Percentiles rank a stretch among this genome's conserved stretches.
These are phyloP conservation scores for Bursaphelenchus mucronatus DNA, from an alignment of 1,140 invertebrate species.

Conservation along the genomic window DNA sequence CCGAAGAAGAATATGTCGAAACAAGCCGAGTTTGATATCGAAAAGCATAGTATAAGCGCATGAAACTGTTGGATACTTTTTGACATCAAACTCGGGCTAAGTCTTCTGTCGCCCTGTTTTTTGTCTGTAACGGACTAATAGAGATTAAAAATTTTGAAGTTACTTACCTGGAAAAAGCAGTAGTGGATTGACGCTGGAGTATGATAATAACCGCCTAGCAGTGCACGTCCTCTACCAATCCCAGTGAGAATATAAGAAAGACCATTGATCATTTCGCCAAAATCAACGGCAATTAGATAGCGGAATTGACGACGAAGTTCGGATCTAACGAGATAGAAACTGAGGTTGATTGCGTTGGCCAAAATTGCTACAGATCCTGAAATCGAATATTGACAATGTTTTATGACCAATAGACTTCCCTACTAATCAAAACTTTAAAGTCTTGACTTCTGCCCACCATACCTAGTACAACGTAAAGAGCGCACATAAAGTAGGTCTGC, in stretches of 20 bases:
- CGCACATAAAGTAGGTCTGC: slow-evolving; percentile 23
- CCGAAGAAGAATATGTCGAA: too few species aligned
- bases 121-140: too few species aligned
- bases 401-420: too few species aligned
- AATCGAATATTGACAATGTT: too few species aligned
- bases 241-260: slow-evolving; percentile 32
- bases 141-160: slow-evolving; percentile 1
- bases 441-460: not conserved
- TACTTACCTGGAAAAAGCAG: slow-evolving; percentile 23
- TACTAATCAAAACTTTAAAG: too few species aligned
- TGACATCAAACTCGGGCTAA: too few species aligned
- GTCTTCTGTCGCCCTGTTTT: too few species aligned
- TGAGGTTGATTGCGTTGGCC: slow-evolving; percentile 21
- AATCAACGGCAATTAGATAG: slow-evolving; percentile 28
- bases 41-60: too few species aligned
- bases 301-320: slow-evolving; percentile 25
- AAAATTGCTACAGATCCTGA: slow-evolving; percentile 23
- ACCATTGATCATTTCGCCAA: slow-evolving; percentile 31
- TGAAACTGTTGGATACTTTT: too few species aligned
- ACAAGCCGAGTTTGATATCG: too few species aligned
- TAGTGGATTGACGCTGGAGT: slow-evolving; percentile 23
- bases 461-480: slow-evolving; percentile 21
- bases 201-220: slow-evolving; percentile 10
- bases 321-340: slow-evolving; percentile 20
- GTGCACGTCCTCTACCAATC: slow-evolving; percentile 15